Evolutionary conservation across 1,140 invertebrate species (phyloP).

Genomic region (Laodelphax striatellus): DNA sequence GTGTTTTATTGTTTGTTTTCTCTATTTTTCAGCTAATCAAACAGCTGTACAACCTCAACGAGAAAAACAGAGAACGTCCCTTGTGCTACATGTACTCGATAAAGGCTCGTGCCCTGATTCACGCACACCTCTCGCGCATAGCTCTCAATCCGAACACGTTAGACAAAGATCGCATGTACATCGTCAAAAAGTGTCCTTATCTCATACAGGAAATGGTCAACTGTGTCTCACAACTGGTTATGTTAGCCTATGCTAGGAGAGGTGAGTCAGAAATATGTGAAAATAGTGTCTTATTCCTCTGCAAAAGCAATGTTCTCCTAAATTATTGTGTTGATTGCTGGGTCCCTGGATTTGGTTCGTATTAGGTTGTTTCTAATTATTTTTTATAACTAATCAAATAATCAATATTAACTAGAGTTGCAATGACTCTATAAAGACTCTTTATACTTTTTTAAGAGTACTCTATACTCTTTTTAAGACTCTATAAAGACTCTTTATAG

Average conservation of each 20-base stretch:
- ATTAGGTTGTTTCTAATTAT: no score
- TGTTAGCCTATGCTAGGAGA: constrained; percentile 80
- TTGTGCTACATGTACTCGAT: constrained; percentile 91
- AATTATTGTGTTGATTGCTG: no score
- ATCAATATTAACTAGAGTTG: no score
- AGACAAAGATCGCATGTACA: constrained; percentile 73
- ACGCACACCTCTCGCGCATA: constrained; percentile 85
- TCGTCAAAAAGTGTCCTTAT: constrained; percentile 87
- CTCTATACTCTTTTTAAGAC: no score
- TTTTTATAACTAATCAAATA: no score
- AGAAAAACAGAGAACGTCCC: constrained; percentile 92
- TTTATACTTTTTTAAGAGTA: no score
- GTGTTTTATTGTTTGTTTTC: no score
- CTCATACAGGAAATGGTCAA: constrained; percentile 97
- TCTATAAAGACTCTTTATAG: no score
- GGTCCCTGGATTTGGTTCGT: no score
- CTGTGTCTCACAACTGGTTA: constrained; percentile 85
- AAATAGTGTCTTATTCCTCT: background rate
- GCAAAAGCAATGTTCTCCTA: no score
- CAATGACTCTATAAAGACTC: no score
- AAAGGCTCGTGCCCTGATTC: constrained; percentile 86
- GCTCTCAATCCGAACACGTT: constrained; percentile 66
- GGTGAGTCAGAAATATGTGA: constrained; percentile 42
- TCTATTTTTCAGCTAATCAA: constrained; percentile 64
- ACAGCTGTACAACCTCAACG: constrained; percentile 72